Evolutionary conservation across 2,797 vertebrate species (phyloP).

Genomic region (Cossypha polioptera): DNA sequence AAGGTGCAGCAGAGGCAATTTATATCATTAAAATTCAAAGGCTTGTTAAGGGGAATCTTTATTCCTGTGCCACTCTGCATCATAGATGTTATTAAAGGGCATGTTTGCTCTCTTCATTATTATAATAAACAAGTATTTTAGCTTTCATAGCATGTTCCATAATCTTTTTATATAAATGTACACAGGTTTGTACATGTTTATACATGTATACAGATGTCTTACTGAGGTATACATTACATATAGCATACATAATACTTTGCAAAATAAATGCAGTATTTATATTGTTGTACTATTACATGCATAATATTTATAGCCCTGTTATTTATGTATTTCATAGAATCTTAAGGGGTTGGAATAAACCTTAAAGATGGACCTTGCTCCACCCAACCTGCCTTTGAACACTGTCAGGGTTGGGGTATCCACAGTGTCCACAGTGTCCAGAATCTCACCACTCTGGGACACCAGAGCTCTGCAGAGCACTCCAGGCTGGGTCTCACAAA

Average conservation of each 20-base stretch:
- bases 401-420: background rate
- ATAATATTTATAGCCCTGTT: background rate
- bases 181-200: background rate
- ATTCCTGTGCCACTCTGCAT: background rate
- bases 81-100: background rate
- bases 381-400: background rate
- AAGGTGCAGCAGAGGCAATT: background rate
- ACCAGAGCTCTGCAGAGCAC: background rate
- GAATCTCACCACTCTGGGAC: background rate
- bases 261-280: background rate
- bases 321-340: background rate
- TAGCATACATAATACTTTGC: background rate
- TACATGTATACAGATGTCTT: background rate
- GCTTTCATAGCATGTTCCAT: background rate
- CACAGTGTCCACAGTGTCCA: rapidly evolving
- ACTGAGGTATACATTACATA: background rate
- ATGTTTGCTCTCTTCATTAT: background rate
- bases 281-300: background rate
- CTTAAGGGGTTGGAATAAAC: background rate
- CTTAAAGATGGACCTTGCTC: background rate
- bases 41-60: background rate
- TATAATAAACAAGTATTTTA: background rate
- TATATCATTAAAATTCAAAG: background rate
- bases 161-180: background rate
- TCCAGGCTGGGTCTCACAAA: background rate